Evolutionary conservation across 2,888 invertebrate species (phyloP).

Genomic region (Torymus tubicola): DNA sequence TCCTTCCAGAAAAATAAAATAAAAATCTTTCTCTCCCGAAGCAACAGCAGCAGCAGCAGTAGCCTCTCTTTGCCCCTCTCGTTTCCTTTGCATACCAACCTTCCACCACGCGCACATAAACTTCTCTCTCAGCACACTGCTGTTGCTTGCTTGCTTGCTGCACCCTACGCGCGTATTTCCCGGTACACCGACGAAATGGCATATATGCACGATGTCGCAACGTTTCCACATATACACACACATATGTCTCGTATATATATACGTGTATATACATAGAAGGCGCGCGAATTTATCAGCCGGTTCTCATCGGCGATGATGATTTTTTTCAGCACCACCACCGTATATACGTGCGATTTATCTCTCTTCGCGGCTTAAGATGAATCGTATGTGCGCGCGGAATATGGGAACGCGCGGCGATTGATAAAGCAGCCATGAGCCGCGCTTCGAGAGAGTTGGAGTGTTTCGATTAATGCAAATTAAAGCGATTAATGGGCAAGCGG

Average conservation of each 20-base stretch:
- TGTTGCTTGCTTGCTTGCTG: too few relatives aligned
- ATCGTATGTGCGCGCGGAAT: neutral
- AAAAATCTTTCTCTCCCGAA: too few relatives aligned
- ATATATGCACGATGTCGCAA: constrained; percentile 18
- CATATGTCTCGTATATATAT: neutral
- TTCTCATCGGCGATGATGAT: constrained; percentile 21
- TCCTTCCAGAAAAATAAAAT: too few relatives aligned
- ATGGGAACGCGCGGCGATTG: constrained; percentile 7
- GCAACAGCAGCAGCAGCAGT: too few relatives aligned
- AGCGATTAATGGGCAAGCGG: too few relatives aligned
- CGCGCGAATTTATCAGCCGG: constrained; percentile 37
- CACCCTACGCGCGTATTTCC: constrained; percentile 15
- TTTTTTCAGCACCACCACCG: constrained; percentile 12
- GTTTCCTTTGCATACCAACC: too few relatives aligned
- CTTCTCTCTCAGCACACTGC: too few relatives aligned
- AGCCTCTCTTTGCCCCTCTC: too few relatives aligned
- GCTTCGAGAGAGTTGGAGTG: too few relatives aligned
- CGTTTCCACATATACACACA: neutral
- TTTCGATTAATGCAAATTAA: too few relatives aligned
- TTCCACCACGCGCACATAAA: too few relatives aligned
- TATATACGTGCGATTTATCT: constrained; percentile 29
- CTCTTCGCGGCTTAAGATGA: constrained; percentile 24
- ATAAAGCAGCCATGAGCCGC: too few relatives aligned
- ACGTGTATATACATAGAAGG: neutral
- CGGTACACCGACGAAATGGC: neutral